phyloP scores from a whole-genome alignment of 2,113 vertebrate species.

The Mesembrinibis cayennensis region DNA sequence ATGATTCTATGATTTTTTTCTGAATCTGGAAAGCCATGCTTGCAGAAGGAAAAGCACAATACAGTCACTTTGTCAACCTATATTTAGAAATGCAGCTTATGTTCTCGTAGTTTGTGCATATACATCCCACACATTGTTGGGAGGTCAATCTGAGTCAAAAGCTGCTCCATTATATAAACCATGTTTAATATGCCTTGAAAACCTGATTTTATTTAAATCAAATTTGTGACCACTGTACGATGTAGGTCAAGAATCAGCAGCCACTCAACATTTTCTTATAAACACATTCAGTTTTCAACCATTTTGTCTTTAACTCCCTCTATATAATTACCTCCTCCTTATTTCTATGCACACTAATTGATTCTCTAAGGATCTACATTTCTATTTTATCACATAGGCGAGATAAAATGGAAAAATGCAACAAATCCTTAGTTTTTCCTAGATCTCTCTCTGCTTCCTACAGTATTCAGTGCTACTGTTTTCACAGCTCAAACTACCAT shows the following conservation, averaged over 20 bases:
- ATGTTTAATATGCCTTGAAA: neutral
- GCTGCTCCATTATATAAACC: neutral
- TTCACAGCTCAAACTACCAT: neutral
- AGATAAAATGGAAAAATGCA: slow-evolving; percentile 54
- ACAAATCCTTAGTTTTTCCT: slow-evolving; percentile 27
- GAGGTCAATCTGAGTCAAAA: slow-evolving; percentile 12
- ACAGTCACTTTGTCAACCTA: neutral
- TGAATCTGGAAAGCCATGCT: neutral
- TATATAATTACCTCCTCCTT: slow-evolving; percentile 57
- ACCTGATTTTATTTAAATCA: neutral
- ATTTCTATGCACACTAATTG: slow-evolving; percentile 71
- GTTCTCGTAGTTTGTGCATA: neutral
- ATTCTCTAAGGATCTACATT: slow-evolving; percentile 61
- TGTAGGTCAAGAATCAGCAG: slow-evolving; percentile 59
- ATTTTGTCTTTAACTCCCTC: slow-evolving; percentile 51
- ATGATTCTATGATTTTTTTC: neutral
- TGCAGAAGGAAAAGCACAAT: neutral
- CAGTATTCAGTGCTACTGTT: neutral
- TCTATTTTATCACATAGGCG: slow-evolving; percentile 47
- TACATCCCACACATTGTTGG: neutral
- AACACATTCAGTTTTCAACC: slow-evolving; percentile 52
- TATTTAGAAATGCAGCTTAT: neutral
- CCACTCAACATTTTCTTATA: slow-evolving; percentile 9
- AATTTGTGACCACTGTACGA: neutral
- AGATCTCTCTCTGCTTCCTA: neutral